These are phyloP conservation scores for Poeciliopsis turrubarensis DNA, from an alignment of 2,113 vertebrate species.

Conservation along the genomic window DNA sequence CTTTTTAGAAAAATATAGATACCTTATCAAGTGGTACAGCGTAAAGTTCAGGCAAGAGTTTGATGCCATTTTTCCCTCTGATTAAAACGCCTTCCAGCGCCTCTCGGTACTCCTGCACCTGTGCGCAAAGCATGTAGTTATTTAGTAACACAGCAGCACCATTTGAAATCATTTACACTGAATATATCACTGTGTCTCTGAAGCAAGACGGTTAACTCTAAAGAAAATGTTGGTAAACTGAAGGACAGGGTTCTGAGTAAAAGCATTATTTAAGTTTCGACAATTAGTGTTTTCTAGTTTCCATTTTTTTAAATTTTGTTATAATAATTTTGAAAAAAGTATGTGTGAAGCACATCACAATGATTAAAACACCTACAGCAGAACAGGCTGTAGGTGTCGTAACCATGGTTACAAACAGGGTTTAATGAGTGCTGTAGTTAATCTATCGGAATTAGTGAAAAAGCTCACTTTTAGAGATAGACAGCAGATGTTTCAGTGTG, in stretches of 20 bases:
- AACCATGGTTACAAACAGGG: too few relatives aligned
- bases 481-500: neutral
- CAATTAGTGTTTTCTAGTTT: neutral
- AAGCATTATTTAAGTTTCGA: neutral
- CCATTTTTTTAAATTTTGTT: neutral
- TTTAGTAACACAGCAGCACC: neutral
- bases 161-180: neutral
- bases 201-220: neutral
- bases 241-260: neutral
- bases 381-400: too few relatives aligned
- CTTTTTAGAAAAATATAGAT: slow-evolving; percentile 3
- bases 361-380: too few relatives aligned
- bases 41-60: slow-evolving; percentile 93
- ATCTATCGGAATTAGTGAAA: too few relatives aligned
- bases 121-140: slow-evolving; percentile 57
- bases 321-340: too few relatives aligned
- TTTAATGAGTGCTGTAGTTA: too few relatives aligned
- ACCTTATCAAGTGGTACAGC: slow-evolving; percentile 92
- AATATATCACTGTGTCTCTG: neutral
- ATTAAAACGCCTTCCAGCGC: slow-evolving; percentile 94
- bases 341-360: neutral
- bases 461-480: too few relatives aligned
- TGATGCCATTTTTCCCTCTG: slow-evolving; percentile 90
- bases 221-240: neutral
- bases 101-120: slow-evolving; percentile 96